Evolutionary conservation across 2,888 invertebrate species (phyloP).

Genomic region (Atherix ibis): DNA sequence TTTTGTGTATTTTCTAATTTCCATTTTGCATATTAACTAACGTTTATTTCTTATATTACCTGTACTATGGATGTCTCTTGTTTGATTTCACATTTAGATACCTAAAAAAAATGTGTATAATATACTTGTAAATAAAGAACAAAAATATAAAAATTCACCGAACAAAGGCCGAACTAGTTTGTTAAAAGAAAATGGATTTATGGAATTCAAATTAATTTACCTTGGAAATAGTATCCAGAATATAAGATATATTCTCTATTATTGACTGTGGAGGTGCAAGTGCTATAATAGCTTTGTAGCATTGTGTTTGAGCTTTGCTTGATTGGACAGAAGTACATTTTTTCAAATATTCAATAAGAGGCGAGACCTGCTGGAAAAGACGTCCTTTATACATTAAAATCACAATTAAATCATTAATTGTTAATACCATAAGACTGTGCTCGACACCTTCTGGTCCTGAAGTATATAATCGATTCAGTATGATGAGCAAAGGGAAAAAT

Average conservation of each 20-base stretch:
- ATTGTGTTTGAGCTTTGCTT: constrained; percentile 53
- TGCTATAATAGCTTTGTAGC: constrained; percentile 52
- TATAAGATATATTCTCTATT: constrained; percentile 17
- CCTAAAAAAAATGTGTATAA: too few species aligned
- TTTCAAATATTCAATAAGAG: constrained; percentile 47
- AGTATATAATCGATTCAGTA: constrained; percentile 64
- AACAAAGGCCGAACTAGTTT: too few species aligned
- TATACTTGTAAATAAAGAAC: too few species aligned
- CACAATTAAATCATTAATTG: constrained; percentile 1
- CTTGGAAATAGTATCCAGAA: too few species aligned
- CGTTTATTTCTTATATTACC: too few species aligned
- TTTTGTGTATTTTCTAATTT: too few species aligned
- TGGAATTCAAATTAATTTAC: too few species aligned
- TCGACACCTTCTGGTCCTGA: constrained; percentile 54
- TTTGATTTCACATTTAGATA: too few species aligned
- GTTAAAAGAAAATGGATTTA: too few species aligned
- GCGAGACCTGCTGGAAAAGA: constrained; percentile 35
- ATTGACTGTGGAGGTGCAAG: constrained; percentile 35
- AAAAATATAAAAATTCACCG: too few species aligned
- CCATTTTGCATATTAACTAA: too few species aligned
- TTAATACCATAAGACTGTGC: constrained; percentile 44
- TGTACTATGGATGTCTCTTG: too few species aligned
- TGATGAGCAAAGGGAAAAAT: constrained; percentile 59
- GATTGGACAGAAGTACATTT: constrained; percentile 48
- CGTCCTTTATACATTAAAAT: background rate